Percentiles rank a stretch among this genome's conserved stretches.
Conservation (phyloP, 2,888 invertebrate species). For the Archaeoteleia sp. region DNA sequence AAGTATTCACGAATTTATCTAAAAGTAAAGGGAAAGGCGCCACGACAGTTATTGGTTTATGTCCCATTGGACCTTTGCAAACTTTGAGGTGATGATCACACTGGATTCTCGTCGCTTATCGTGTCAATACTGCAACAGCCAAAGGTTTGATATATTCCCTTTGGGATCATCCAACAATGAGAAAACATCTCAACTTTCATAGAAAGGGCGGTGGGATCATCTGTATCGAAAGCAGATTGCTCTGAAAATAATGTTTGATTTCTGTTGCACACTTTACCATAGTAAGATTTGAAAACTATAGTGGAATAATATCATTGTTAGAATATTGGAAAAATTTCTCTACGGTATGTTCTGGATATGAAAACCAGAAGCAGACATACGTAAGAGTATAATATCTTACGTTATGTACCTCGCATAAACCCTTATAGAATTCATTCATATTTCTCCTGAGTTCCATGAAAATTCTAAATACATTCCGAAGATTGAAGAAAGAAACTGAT, state of each 20-base stretch:
- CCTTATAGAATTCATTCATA: too few relatives aligned
- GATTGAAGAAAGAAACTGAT: too few relatives aligned
- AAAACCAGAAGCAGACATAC: too few relatives aligned
- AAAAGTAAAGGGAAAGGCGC: constrained; percentile 14
- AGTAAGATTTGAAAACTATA: too few relatives aligned
- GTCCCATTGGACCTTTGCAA: constrained; percentile 25
- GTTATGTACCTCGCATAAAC: too few relatives aligned
- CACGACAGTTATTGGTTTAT: constrained; percentile 33
- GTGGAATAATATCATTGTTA: too few relatives aligned
- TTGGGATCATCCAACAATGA: constrained; percentile 40
- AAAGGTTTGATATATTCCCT: constrained; percentile 44
- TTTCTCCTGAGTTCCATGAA: too few relatives aligned
- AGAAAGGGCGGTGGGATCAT: constrained; percentile 14
- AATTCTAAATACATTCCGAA: too few relatives aligned
- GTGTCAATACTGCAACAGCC: constrained; percentile 23
- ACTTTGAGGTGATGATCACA: constrained; percentile 38
- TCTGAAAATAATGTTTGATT: neutral
- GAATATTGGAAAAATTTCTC: too few relatives aligned
- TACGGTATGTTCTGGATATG: too few relatives aligned
- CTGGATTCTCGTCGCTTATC: constrained; percentile 38
- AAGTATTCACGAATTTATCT: constrained; percentile 19
- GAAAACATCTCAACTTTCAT: constrained; percentile 31
- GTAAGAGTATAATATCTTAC: too few relatives aligned
- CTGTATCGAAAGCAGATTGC: neutral
- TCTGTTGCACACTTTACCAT: too few relatives aligned